Conservation (phyloP, 2,797 vertebrate species). For the Hydrophis major region DNA sequence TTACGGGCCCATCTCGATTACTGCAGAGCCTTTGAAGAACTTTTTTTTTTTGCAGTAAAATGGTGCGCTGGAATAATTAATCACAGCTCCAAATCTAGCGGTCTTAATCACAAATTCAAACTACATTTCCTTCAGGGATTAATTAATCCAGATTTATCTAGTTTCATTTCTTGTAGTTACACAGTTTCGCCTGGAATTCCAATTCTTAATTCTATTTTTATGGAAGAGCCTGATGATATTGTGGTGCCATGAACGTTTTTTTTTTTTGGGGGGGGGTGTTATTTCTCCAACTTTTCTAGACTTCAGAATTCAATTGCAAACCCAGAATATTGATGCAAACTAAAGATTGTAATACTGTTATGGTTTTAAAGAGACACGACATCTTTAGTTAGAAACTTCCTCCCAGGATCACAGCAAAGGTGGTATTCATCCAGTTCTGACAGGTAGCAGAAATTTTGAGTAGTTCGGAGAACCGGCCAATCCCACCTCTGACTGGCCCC, state of each 20-base stretch:
- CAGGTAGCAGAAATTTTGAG: no score
- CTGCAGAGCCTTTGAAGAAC: background rate
- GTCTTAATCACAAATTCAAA: background rate
- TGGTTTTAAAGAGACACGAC: background rate
- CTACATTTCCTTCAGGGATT: background rate
- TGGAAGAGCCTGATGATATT: background rate
- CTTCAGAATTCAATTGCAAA: background rate
- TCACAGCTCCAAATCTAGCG: background rate
- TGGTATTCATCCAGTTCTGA: no score
- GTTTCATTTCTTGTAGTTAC: background rate
- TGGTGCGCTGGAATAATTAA: background rate
- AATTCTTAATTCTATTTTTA: background rate
- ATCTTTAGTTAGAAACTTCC: background rate
- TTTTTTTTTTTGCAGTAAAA: background rate
- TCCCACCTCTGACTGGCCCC: no score
- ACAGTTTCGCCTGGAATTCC: background rate
- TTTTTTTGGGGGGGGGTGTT: background rate
- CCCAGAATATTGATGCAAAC: background rate
- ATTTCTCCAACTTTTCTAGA: background rate
- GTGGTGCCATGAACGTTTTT: background rate
- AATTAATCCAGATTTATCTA: background rate
- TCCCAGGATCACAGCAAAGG: background rate
- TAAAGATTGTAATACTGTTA: background rate
- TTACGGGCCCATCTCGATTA: background rate
- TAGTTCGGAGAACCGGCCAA: no score